Conservation (phyloP, 2,797 vertebrate genomes). For the Siniperca scherzeri region DNA sequence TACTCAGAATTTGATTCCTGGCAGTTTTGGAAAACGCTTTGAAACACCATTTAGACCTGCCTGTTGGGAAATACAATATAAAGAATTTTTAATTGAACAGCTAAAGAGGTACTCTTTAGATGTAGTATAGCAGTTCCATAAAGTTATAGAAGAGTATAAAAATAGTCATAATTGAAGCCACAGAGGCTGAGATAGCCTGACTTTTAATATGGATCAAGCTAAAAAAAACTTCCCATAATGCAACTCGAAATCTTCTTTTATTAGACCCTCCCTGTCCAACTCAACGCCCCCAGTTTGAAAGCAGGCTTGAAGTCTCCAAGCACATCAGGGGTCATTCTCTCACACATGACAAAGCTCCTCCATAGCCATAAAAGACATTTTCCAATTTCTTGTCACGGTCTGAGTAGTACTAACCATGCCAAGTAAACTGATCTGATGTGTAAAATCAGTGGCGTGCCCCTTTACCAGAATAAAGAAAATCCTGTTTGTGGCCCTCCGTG, state of each 20-base stretch:
- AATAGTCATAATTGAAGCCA: no score
- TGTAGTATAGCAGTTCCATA: no score
- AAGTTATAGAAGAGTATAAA: no score
- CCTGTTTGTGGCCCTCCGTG: background rate
- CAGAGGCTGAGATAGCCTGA: background rate
- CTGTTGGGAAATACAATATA: no score
- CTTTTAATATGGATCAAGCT: background rate
- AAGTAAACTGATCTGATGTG: background rate
- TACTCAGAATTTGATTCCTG: no score
- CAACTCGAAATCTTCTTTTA: background rate
- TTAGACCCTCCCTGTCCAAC: background rate
- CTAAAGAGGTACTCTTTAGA: no score
- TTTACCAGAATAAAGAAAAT: background rate
- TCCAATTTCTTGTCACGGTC: background rate
- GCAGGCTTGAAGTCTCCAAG: no score
- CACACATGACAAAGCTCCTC: background rate
- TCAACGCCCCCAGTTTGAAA: no score
- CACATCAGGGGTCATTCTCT: background rate
- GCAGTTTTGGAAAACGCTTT: no score
- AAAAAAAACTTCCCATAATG: background rate
- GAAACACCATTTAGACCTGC: no score
- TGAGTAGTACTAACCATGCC: background rate
- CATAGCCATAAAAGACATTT: background rate
- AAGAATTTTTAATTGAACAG: no score
- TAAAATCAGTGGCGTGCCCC: background rate